Percentiles rank a stretch among this genome's conserved stretches.
Conservation (phyloP, 2,888 invertebrate genomes). For the Andrena haemorrhoa region DNA sequence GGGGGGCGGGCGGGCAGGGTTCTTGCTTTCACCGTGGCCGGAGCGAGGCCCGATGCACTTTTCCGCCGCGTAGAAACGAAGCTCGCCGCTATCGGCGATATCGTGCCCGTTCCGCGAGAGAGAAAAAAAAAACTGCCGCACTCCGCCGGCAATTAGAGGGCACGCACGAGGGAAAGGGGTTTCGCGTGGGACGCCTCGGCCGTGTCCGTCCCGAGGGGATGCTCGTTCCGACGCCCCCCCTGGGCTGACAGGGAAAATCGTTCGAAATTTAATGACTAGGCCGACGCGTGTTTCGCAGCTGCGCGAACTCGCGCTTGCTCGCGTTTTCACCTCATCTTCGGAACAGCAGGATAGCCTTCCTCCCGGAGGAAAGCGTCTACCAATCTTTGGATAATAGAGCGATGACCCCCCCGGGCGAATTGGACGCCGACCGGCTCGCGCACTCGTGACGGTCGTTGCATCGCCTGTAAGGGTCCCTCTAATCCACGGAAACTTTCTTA, state of each 20-base stretch:
- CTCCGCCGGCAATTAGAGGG: background rate
- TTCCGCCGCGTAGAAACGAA: constrained; percentile 68
- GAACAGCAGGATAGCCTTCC: too few relatives aligned
- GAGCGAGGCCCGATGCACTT: constrained; percentile 71
- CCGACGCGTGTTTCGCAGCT: background rate
- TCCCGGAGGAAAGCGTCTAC: background rate
- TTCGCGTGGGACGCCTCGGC: background rate
- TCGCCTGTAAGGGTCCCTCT: constrained; percentile 22
- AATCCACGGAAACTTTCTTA: constrained; percentile 66
- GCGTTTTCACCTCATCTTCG: too few relatives aligned
- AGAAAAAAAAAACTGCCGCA: constrained; percentile 50
- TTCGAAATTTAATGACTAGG: background rate
- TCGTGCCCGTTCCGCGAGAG: constrained; percentile 52
- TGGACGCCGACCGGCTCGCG: background rate
- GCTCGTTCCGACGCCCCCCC: background rate
- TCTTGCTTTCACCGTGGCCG: constrained; percentile 79
- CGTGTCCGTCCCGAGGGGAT: background rate
- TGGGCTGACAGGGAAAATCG: background rate
- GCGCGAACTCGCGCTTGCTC: background rate
- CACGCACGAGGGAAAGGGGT: background rate
- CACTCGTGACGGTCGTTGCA: background rate
- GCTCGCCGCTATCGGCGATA: constrained; percentile 39
- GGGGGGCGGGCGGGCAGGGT: constrained; percentile 32
- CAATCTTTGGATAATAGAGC: background rate
- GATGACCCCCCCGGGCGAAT: background rate